Evolutionary conservation across 2,888 invertebrate genomes (phyloP).

Genomic region (Cephus pygmeus): DNA sequence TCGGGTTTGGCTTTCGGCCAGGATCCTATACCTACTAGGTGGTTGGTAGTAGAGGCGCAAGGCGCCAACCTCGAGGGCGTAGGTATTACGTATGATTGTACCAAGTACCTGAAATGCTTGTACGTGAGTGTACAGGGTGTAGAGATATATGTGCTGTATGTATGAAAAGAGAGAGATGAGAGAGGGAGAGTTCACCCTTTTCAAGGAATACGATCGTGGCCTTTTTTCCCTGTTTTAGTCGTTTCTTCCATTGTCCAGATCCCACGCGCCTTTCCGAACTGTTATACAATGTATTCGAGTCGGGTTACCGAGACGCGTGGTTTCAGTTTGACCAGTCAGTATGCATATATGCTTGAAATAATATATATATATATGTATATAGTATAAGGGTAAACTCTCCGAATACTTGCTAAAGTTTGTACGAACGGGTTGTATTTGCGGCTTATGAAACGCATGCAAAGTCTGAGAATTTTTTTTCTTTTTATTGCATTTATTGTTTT

Average conservation of each 20-base stretch:
- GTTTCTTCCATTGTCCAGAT: not conserved
- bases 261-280: not conserved
- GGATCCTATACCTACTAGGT: not conserved
- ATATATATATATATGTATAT: not conserved
- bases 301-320: not conserved
- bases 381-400: not conserved
- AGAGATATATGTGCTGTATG: constrained; percentile 20
- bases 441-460: not conserved
- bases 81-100: not conserved
- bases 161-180: constrained; percentile 18
- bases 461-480: not conserved
- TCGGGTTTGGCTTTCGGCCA: not conserved
- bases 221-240: not conserved
- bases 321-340: not conserved
- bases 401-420: not conserved
- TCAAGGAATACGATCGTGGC: not conserved
- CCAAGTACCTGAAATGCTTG: not conserved
- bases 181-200: not conserved
- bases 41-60: not conserved
- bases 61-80: not conserved
- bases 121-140: not conserved
- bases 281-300: not conserved
- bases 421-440: not conserved
- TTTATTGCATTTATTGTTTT: not conserved
- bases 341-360: not conserved